Evolutionary conservation across 2,113 vertebrate species (phyloP), one percentile per base, ranked within the genome.

Genomic region (Muntiacus reevesi): DNA sequence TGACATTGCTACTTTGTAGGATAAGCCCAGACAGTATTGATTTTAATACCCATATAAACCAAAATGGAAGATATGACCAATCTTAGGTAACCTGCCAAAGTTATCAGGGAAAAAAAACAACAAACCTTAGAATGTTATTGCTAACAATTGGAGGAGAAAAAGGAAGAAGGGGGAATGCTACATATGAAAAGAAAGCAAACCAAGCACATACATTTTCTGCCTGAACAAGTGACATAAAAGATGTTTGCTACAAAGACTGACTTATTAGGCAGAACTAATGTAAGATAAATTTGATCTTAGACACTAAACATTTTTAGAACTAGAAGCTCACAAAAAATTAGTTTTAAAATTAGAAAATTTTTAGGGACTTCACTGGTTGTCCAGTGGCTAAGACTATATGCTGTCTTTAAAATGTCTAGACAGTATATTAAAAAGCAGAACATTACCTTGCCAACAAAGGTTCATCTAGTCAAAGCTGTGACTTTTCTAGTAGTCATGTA

Each of bases 221-320:
- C 88, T 62, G 64, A 52, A n/a, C 67, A 67, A 64, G 74, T 74
- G 71, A 47, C 43, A 79, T 43, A 88, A 78, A 92, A 94, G 67
- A 71, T 81, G 36, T 62, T n/a, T 89, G 78, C n/a, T 79, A 52
- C 11, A 67, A 52, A 94, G 43, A 60, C 54, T 81, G 71, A 81
- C 28, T 92, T 81, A 82, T 74, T 90, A 54, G 60, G 47, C 45
- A 55, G 52, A 91, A 90, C 40, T 87, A 94, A 76, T 23, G 47
- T 8, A 92, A 89, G 59, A 57, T 62, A 55, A 94, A 79, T 86
- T 95, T 60, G 52, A 96, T 45, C 36, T 57, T 59, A 97, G 82
- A 88, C 12, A 91, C 33, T 91, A 83, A 89, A n/a, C 33, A 40
- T 74, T 87, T 97, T 97, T 90, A 84, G 92, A 89, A 89, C 25